These are phyloP conservation scores for Ormyrus labotus DNA, from an alignment of 2,888 invertebrate species.

Conservation along the genomic window DNA sequence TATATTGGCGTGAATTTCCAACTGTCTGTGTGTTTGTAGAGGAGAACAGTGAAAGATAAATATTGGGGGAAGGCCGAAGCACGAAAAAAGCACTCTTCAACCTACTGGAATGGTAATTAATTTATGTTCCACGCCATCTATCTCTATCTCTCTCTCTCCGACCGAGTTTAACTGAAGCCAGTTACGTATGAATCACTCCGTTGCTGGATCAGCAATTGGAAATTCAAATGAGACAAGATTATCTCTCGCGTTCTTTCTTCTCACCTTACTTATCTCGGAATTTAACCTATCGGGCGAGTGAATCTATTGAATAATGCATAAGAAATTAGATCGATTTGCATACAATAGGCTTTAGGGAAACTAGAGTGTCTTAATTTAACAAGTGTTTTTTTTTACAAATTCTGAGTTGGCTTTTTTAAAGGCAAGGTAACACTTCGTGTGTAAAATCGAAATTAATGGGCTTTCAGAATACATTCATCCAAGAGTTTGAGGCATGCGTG, in stretches of 20 bases:
- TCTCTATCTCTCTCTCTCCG: background rate
- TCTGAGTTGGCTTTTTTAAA: background rate
- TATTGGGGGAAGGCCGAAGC: background rate
- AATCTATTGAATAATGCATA: no score
- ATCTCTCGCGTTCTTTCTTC: background rate
- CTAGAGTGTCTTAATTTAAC: no score
- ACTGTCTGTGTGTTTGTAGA: background rate
- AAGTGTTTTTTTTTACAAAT: background rate
- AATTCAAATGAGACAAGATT: constrained; percentile 27
- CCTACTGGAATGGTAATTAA: constrained; percentile 47
- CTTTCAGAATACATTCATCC: background rate
- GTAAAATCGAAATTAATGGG: constrained; percentile 15
- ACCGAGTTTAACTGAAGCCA: background rate
- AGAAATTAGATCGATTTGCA: no score
- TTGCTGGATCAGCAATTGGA: constrained; percentile 12
- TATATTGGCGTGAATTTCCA: constrained; percentile 9
- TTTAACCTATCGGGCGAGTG: no score
- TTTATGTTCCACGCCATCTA: constrained; percentile 29
- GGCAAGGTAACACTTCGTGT: no score
- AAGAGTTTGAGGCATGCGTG: background rate
- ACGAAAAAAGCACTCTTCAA: constrained; percentile 17
- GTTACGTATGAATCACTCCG: background rate
- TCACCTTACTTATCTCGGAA: no score
- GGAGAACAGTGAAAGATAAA: constrained; percentile 5
- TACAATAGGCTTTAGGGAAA: no score